These are phyloP conservation scores for Lerista edwardsae DNA, from an alignment of 2,797 vertebrate species.

Conservation along the genomic window DNA sequence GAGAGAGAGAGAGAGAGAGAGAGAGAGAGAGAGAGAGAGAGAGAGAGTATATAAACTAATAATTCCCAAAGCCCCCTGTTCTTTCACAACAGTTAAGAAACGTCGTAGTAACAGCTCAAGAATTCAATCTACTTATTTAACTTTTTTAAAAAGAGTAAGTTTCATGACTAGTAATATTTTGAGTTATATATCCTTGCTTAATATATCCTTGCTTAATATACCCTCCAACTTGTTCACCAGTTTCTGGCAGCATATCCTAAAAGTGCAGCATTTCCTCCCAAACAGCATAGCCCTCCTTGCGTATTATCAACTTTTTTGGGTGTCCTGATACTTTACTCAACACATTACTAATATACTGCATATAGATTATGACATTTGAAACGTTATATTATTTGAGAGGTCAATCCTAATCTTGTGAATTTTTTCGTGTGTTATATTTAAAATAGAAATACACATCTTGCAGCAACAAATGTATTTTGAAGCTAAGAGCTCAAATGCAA, in stretches of 20 bases:
- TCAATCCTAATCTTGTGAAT: background rate
- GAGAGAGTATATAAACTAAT: background rate
- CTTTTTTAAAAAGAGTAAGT: background rate
- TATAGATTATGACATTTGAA: background rate
- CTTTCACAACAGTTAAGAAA: background rate
- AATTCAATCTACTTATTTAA: background rate
- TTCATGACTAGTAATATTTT: background rate
- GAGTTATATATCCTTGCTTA: background rate
- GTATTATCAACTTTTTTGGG: background rate
- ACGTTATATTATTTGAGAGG: background rate
- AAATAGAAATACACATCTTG: background rate
- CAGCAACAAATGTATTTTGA: background rate
- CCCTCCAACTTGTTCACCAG: background rate
- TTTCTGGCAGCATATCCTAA: background rate
- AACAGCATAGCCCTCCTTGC: background rate
- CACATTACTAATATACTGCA: too few species aligned
- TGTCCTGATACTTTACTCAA: background rate
- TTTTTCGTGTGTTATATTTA: background rate
- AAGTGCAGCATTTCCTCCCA: background rate
- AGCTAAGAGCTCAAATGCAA: background rate
- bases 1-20: too few species aligned
- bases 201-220: background rate
- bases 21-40: too few species aligned
- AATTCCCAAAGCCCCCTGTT: background rate
- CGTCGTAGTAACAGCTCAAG: background rate